Percentiles rank a stretch among this genome's conserved stretches.
These are phyloP conservation scores for Mionectes olivaceus DNA, from an alignment of 2,797 vertebrate species.

Conservation along the genomic window DNA sequence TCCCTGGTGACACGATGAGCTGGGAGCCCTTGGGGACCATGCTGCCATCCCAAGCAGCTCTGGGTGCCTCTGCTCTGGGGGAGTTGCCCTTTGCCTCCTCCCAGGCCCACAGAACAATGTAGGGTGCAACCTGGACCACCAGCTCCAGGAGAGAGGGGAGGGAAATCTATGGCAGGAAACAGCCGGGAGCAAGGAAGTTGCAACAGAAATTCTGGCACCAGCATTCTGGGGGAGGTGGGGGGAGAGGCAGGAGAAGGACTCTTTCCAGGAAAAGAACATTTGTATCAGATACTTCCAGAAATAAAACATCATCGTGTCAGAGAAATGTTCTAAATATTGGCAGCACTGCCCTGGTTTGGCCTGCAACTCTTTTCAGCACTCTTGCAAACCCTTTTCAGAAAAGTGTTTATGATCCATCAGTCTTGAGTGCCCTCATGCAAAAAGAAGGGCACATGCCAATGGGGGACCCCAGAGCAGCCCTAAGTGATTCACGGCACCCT, in stretches of 20 bases:
- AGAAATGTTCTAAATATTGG: background rate
- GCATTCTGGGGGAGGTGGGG: background rate
- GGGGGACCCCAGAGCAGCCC: background rate
- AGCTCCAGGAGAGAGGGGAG: background rate
- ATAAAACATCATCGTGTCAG: background rate
- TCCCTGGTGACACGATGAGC: background rate
- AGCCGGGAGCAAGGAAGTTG: constrained; percentile 2
- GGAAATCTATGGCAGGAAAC: background rate
- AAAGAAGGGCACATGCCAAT: background rate
- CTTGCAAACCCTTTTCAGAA: background rate
- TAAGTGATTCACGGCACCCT: background rate
- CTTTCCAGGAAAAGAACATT: constrained; percentile 57
- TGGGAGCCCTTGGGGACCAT: background rate
- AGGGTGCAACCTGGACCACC: background rate
- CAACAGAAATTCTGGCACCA: constrained; percentile 35
- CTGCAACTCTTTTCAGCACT: background rate
- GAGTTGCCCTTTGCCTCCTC: background rate
- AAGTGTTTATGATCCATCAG: background rate
- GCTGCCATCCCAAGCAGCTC: accelerated
- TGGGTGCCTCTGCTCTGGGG: background rate
- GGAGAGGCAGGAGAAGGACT: constrained; percentile 11
- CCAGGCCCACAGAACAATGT: background rate
- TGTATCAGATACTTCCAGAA: constrained; percentile 62
- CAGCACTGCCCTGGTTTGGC: background rate
- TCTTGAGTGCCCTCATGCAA: background rate